Percentiles rank a stretch among this genome's conserved stretches.
phyloP scores from a whole-genome alignment of 2,113 vertebrate species.

The Hemibagrus wyckioides region DNA sequence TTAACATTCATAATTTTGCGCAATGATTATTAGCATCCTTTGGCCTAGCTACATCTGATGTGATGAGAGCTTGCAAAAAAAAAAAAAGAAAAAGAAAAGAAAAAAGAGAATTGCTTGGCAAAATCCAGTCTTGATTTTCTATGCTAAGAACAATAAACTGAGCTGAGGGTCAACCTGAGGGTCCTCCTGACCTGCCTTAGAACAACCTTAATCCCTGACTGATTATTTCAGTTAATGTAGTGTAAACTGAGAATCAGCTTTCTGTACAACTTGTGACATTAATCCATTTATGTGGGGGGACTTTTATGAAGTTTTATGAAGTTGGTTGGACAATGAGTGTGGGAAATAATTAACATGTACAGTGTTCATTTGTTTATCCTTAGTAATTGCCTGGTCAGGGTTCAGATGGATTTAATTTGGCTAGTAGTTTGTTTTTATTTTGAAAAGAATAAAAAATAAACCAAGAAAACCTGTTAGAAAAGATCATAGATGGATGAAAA shows the following conservation, averaged over 20 bases:
- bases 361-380: background rate
- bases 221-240: background rate
- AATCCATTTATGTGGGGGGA: constrained; percentile 69
- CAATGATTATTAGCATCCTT: background rate
- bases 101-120: background rate
- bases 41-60: background rate
- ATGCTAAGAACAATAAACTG: background rate
- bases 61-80: background rate
- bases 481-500: background rate
- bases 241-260: constrained; percentile 51
- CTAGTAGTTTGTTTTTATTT: background rate
- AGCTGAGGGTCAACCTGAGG: background rate
- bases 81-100: background rate
- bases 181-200: background rate
- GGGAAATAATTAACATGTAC: background rate
- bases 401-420: background rate
- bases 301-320: background rate
- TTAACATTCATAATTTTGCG: background rate
- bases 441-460: background rate
- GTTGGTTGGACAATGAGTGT: background rate
- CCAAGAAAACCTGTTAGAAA: background rate
- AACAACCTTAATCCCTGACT: constrained; percentile 20
- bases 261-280: constrained; percentile 63
- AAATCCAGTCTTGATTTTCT: background rate
- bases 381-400: background rate